phyloP scores from a whole-genome alignment of 2,888 invertebrate genomes.

The Dasypolia templi region DNA sequence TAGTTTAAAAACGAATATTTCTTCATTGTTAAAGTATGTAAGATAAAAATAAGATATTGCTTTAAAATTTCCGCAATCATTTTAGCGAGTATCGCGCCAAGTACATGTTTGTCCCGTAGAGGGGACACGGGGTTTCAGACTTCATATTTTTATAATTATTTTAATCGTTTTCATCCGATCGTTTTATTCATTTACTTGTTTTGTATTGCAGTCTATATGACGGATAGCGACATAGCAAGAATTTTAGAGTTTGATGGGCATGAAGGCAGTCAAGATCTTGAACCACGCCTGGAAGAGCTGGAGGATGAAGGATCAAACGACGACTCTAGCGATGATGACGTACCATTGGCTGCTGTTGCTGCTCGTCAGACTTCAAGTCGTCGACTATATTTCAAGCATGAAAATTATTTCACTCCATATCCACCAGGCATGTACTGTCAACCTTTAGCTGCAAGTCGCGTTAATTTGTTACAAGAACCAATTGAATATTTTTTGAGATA shows the following conservation, averaged over 20 bases:
- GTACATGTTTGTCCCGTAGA: background rate
- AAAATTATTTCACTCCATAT: background rate
- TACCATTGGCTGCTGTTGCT: background rate
- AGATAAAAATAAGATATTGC: background rate
- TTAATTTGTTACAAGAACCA: background rate
- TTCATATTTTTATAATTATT: background rate
- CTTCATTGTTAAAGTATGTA: background rate
- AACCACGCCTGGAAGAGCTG: background rate
- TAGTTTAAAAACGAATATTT: background rate
- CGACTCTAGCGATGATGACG: background rate
- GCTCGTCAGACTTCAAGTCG: slow-evolving; percentile 4
- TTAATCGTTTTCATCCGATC: background rate
- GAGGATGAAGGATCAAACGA: background rate
- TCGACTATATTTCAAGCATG: background rate
- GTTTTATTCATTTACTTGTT: background rate
- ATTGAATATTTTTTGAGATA: background rate
- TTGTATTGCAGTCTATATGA: background rate
- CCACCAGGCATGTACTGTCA: background rate
- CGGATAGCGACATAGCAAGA: background rate
- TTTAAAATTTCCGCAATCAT: background rate
- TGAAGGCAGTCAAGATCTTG: background rate
- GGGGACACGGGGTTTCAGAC: background rate
- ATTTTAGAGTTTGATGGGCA: background rate
- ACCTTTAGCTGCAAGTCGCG: slow-evolving; percentile 6
- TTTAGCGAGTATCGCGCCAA: background rate